A percentile compares a stretch with the other conserved stretches of the same genome.
phyloP scores from a whole-genome alignment of 2,888 invertebrate genomes.

The Watsonalla cultraria region DNA sequence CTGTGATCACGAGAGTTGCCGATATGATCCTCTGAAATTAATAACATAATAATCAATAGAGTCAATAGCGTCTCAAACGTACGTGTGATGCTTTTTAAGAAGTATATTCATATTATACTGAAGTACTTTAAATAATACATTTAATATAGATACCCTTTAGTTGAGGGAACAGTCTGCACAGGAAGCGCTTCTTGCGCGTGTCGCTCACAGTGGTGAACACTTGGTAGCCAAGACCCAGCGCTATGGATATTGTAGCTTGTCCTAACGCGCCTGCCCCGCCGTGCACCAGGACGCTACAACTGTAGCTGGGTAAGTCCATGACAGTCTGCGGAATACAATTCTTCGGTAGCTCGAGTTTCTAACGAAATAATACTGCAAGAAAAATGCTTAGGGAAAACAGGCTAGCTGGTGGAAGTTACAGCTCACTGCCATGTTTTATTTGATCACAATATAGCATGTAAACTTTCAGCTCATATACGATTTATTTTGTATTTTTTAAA shows the following conservation, averaged over 20 bases:
- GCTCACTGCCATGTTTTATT: background rate
- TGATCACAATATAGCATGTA: background rate
- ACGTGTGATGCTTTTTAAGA: background rate
- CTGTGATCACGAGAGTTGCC: slow-evolving; percentile 45
- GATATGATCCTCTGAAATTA: slow-evolving; percentile 44
- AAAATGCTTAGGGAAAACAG: no score
- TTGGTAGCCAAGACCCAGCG: slow-evolving; percentile 38
- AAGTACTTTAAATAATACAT: background rate
- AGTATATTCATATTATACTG: background rate
- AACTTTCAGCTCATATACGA: no score
- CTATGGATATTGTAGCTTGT: slow-evolving; percentile 51
- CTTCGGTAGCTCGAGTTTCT: background rate
- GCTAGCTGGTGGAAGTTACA: no score
- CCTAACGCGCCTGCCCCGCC: slow-evolving; percentile 52
- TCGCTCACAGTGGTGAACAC: slow-evolving; percentile 58
- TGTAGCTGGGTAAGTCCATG: background rate
- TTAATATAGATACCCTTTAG: slow-evolving; percentile 32
- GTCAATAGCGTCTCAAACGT: background rate
- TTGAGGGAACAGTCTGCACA: slow-evolving; percentile 46
- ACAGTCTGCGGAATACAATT: background rate
- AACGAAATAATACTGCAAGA: background rate
- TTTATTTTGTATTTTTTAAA: no score
- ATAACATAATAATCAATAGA: background rate
- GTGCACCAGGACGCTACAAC: slow-evolving; percentile 21
- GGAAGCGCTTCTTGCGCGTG: slow-evolving; percentile 44